Evolutionary conservation across 2,888 invertebrate genomes (phyloP).

Genomic region (Anodontia alba): DNA sequence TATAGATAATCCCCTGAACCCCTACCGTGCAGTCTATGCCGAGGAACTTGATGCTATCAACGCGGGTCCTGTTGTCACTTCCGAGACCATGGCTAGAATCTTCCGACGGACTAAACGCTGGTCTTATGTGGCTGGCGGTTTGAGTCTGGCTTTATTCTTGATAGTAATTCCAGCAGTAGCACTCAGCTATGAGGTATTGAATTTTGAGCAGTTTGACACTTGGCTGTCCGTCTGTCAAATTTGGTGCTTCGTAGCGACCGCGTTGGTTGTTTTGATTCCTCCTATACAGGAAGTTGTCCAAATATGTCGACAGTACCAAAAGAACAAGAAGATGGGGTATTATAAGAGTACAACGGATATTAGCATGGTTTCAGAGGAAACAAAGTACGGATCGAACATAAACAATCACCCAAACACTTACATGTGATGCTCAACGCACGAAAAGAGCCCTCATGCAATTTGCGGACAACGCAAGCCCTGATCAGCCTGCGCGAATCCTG

Average conservation of each 20-base stretch:
- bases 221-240: constrained; percentile 59
- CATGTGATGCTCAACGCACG: no score
- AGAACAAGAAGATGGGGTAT: not conserved
- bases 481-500: no score
- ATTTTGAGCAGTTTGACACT: constrained; percentile 49
- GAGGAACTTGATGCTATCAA: constrained; percentile 66
- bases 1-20: constrained; percentile 65
- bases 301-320: constrained; percentile 46
- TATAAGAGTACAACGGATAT: no score
- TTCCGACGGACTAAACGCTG: constrained; percentile 49
- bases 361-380: no score
- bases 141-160: constrained; percentile 55
- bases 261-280: constrained; percentile 58
- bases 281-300: constrained; percentile 65
- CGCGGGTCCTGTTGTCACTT: constrained; percentile 44
- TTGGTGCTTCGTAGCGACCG: constrained; percentile 55
- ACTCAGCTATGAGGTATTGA: constrained; percentile 54
- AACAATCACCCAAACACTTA: no score
- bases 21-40: constrained; percentile 66
- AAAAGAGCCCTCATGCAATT: no score
- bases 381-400: no score
- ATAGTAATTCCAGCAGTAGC: constrained; percentile 59
- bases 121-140: constrained; percentile 41
- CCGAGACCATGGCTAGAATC: constrained; percentile 57
- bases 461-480: no score